Conservation (phyloP, 2,113 vertebrate genomes). For the Gymnogyps californianus region DNA sequence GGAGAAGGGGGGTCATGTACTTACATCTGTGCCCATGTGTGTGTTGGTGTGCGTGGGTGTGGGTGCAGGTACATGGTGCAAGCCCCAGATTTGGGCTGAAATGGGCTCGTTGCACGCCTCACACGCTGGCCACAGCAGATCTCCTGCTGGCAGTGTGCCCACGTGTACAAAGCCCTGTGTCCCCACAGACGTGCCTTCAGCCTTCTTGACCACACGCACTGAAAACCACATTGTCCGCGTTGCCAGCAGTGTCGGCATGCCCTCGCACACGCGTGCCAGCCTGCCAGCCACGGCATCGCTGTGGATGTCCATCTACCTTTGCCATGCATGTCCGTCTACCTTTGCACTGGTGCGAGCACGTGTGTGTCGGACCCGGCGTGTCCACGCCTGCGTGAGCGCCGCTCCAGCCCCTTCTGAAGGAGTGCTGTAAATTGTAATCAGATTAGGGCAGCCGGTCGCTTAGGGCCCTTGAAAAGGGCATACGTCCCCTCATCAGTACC, state of each 20-base stretch:
- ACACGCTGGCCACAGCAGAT: accelerated
- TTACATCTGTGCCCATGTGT: not conserved
- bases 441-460: conserved; percentile 90
- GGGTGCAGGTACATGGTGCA: accelerated
- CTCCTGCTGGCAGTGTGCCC: not conserved
- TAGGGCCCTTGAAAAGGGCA: conserved; percentile 81
- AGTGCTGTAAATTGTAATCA: conserved; percentile 94
- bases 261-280: accelerated
- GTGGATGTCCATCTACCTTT: not conserved
- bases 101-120: accelerated
- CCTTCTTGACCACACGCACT: accelerated
- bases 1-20: accelerated
- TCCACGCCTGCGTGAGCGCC: conserved; percentile 56
- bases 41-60: not conserved
- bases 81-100: not conserved
- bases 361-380: not conserved
- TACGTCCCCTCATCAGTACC: conserved; percentile 91
- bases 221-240: accelerated
- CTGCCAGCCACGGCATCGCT: not conserved
- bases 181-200: accelerated
- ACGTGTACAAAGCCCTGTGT: accelerated
- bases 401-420: conserved; percentile 69
- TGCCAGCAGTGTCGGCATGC: accelerated
- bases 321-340: accelerated
- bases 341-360: accelerated